Evolutionary conservation across 2,113 vertebrate species (phyloP).

Genomic region (Ovibos moschatus): DNA sequence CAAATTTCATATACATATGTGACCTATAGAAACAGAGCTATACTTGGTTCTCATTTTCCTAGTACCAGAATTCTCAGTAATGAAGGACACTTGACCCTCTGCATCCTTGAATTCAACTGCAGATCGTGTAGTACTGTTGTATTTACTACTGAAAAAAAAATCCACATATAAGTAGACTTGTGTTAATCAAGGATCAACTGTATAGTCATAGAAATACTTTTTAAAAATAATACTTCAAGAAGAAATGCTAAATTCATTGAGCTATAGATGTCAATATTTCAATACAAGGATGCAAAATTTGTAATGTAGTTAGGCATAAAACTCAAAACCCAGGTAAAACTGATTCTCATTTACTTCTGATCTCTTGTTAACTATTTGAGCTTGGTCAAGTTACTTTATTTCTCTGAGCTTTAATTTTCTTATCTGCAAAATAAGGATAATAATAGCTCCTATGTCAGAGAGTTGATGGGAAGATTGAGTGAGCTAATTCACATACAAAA

Average conservation of each 20-base stretch:
- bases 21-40: not conserved
- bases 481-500: not conserved
- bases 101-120: not conserved
- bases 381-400: not conserved
- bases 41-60: not conserved
- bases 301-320: not conserved
- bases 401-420: not conserved
- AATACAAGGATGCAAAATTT: conserved; percentile 27
- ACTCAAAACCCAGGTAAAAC: not conserved
- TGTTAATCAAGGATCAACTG: not conserved
- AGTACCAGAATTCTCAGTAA: conserved; percentile 6
- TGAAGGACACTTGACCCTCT: not conserved
- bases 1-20: not conserved
- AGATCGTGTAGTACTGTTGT: not conserved
- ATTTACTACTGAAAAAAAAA: not conserved
- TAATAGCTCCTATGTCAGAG: not conserved
- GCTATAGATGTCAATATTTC: conserved; percentile 7
- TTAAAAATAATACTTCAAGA: conserved; percentile 6
- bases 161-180: not conserved
- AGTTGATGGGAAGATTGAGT: not conserved
- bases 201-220: not conserved
- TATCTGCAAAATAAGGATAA: not conserved
- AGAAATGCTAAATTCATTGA: not conserved
- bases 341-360: not conserved
- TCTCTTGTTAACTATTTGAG: not conserved